Evolutionary conservation across 2,113 vertebrate genomes (phyloP).

Genomic region (Psammodynastes pulverulentus): DNA sequence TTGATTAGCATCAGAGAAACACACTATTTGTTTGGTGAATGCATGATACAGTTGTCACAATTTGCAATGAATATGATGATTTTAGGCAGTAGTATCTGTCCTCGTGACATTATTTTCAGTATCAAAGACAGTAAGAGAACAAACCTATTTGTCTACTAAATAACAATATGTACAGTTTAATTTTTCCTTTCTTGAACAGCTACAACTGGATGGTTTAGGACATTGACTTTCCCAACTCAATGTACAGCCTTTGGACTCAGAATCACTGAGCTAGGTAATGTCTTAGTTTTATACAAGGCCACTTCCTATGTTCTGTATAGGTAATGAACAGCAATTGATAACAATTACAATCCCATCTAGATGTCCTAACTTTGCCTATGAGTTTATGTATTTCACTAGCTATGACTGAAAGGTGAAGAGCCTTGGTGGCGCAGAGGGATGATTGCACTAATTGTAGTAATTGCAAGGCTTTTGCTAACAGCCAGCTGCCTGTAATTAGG

Average conservation of each 20-base stretch:
- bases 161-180: not conserved
- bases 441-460: too few relatives aligned
- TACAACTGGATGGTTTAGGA: not conserved
- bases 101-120: not conserved
- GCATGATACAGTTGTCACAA: not conserved
- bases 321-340: not conserved
- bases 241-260: not conserved
- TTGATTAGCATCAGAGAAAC: constrained; percentile 55
- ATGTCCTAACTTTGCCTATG: not conserved
- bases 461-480: too few relatives aligned
- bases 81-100: not conserved
- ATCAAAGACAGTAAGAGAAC: not conserved
- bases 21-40: constrained; percentile 32
- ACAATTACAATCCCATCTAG: too few relatives aligned
- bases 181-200: not conserved
- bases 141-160: constrained; percentile 14
- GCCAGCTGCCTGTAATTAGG: too few relatives aligned
- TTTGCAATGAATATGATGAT: constrained; percentile 10
- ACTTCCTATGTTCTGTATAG: not conserved
- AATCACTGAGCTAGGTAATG: not conserved
- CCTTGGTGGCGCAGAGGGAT: too few relatives aligned
- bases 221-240: not conserved
- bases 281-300: not conserved
- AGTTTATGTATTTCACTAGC: not conserved
- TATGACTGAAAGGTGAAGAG: not conserved